phyloP scores from a whole-genome alignment of 2,888 invertebrate species.

The Apodemia duryi region DNA sequence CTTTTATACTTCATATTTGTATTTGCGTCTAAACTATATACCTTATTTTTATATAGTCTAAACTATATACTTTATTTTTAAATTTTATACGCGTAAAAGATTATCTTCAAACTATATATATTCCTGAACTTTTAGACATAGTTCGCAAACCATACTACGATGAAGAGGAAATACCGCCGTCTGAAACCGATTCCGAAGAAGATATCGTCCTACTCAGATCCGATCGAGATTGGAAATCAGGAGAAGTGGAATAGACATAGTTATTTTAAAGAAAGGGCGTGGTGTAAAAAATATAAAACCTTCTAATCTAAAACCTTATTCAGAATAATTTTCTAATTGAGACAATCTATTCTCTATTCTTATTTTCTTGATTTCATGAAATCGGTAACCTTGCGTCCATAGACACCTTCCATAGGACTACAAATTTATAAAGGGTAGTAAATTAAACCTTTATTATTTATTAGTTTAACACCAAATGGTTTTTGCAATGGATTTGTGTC shows the following conservation, averaged over 20 bases:
- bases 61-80: no score
- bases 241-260: slow-evolving; percentile 20
- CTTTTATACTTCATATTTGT: no score
- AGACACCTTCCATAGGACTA: background rate
- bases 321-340: no score
- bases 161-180: slow-evolving; percentile 81
- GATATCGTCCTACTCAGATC: slow-evolving; percentile 77
- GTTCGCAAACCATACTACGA: slow-evolving; percentile 84
- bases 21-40: no score
- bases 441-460: no score
- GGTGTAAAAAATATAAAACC: background rate
- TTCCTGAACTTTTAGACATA: slow-evolving; percentile 31
- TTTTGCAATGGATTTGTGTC: no score
- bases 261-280: background rate
- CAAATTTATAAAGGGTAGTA: no score
- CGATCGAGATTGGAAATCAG: slow-evolving; percentile 46
- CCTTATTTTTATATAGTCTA: no score
- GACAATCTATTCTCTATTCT: background rate
- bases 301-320: background rate
- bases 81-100: no score
- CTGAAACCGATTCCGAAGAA: slow-evolving; percentile 79
- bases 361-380: background rate
- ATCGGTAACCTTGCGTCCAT: background rate
- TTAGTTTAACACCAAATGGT: no score
- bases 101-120: background rate